Base-by-base conservation (phyloP, 2,113 vertebrate species). In the Paradisaea rubra region DNA sequence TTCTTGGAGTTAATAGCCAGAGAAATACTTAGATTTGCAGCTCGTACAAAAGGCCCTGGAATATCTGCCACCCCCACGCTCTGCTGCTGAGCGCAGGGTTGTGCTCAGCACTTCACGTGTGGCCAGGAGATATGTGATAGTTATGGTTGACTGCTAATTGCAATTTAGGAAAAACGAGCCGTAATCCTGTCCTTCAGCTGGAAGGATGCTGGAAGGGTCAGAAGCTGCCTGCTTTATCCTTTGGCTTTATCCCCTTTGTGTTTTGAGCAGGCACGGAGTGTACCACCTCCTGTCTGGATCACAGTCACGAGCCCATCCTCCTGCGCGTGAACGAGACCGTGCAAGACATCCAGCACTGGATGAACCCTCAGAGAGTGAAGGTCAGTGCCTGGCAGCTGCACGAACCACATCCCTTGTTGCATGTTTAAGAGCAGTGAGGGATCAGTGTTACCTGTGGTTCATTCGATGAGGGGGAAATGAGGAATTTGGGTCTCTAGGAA, bases 301-400 rank as follows among this genome's bases (percentile, higher is more conserved):
- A 97, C 94, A 99, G 98, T 96, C 99, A 98, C 7, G 99, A 99
- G 78, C 98, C 99, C 92, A 98, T 99, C 95, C 98, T 99, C 92
- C 98, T 99, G 94, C 99, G 98, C 1, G 76, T 96, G 81, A 99
- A 99, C 4, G 97, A 99, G 98, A 99, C 98, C 0, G 94, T 98
- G 19, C 98, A 98, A 24, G 97, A 97, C 88, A 98, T 99, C n/a
- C 98, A 99, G 89, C 98, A 99, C 97, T 99, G 99, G 99, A 98
- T 99, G 97, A 99, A 99, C 95, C 99, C 99, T 13, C 97, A 98
- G 15, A 98, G 99, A 97, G 98, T 99, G 91, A 98, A 99, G 98
- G 99, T 99, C 87, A 96, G 98, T 98, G 91, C 60, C 44, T 68
- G 74, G 4, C 0, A 0, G 6, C 59, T 52, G 73, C 76, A 28